A percentile compares a stretch with the other conserved stretches of the same genome.
phyloP scores from a whole-genome alignment of 1,140 invertebrate species.

The Spodoptera litura region DNA sequence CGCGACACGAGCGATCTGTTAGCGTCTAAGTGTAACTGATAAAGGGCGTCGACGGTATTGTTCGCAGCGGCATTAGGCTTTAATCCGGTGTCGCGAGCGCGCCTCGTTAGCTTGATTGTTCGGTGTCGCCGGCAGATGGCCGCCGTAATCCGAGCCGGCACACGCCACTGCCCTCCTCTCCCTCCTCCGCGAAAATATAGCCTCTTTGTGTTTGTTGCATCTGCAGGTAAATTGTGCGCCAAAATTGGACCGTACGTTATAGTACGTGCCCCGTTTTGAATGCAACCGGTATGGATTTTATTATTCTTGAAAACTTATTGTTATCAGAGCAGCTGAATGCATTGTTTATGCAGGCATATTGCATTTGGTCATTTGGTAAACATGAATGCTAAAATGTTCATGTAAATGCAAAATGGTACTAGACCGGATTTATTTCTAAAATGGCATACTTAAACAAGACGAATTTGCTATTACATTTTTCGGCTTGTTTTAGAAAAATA shows the following conservation, averaged over 20 bases:
- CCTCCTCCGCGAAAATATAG: conserved; percentile 74
- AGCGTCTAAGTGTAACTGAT: conserved; percentile 80
- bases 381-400: conserved; percentile 36
- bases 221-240: conserved; percentile 84
- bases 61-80: conserved; percentile 81
- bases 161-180: conserved; percentile 55
- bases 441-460: not conserved
- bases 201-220: conserved; percentile 85
- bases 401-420: conserved; percentile 6
- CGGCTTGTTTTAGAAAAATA: too few relatives aligned
- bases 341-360: conserved; percentile 69
- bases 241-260: conserved; percentile 82
- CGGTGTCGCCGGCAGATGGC: conserved; percentile 79
- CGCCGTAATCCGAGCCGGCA: conserved; percentile 80
- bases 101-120: conserved; percentile 84
- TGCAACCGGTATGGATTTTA: conserved; percentile 74
- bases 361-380: conserved; percentile 34
- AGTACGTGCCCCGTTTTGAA: conserved; percentile 76
- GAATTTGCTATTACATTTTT: not conserved
- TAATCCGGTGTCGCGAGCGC: conserved; percentile 80
- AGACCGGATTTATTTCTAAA: conserved; percentile 16
- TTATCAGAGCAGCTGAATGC: conserved; percentile 75
- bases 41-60: conserved; percentile 79
- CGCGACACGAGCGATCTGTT: conserved; percentile 80
- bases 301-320: conserved; percentile 83